Evolutionary conservation across 2,888 invertebrate species (phyloP).

Genomic region (Drosophila rubida): DNA sequence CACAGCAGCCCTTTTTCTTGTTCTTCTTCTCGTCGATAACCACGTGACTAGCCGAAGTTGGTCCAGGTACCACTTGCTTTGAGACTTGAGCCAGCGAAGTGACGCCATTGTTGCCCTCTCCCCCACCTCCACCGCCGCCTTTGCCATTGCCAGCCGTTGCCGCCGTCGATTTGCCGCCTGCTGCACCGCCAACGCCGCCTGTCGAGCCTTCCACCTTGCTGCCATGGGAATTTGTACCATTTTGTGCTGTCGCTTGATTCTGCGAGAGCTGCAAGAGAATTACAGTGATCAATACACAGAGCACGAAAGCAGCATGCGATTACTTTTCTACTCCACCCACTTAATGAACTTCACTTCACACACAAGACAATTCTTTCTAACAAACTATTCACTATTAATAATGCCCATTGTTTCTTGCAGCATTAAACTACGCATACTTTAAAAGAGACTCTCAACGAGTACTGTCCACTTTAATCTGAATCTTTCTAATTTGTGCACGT

Average conservation of each 20-base stretch:
- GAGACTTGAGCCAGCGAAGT: conserved; percentile 85
- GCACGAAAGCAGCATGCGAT: too few species aligned
- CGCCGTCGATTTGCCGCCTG: conserved; percentile 50
- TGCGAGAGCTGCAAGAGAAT: conserved; percentile 81
- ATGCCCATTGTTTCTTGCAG: too few species aligned
- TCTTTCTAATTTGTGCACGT: too few species aligned
- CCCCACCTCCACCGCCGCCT: neutral
- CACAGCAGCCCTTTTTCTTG: conserved; percentile 97
- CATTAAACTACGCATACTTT: too few species aligned
- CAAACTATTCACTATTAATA: too few species aligned
- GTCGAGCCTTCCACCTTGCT: conserved; percentile 70
- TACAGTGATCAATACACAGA: neutral
- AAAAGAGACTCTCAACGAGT: too few species aligned
- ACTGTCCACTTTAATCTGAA: too few species aligned
- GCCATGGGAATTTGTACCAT: conserved; percentile 85
- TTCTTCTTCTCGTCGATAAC: conserved; percentile 94
- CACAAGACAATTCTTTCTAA: too few species aligned
- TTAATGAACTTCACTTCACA: too few species aligned
- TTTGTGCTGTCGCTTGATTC: conserved; percentile 85
- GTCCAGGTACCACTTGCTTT: conserved; percentile 89
- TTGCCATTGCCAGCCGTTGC: conserved; percentile 59
- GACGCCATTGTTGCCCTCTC: conserved; percentile 78
- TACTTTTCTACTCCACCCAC: too few species aligned
- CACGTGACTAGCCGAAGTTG: conserved; percentile 94
- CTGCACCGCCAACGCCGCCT: conserved; percentile 37